These are phyloP conservation scores for Peromyscus attwateri DNA, from an alignment of 2,797 vertebrate species.

Conservation along the genomic window DNA sequence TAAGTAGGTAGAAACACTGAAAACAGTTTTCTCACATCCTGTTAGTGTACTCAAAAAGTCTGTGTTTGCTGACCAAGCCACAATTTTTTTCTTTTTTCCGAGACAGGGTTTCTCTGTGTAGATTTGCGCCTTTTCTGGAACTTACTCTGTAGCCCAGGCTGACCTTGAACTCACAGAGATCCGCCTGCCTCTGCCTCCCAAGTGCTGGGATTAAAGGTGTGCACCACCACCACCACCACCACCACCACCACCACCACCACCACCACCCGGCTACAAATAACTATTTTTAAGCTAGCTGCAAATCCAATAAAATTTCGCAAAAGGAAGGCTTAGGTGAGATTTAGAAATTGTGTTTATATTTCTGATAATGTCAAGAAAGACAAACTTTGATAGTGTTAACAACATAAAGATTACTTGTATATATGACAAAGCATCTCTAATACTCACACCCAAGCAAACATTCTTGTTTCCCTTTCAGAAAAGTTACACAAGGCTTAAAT, in stretches of 20 bases:
- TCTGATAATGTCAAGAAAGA: background rate
- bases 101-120: too few species aligned
- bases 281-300: background rate
- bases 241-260: too few species aligned
- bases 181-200: too few species aligned
- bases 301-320: slow-evolving; percentile 39
- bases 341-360: slow-evolving; percentile 28
- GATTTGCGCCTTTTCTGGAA: too few species aligned
- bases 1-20: background rate
- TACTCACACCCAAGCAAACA: background rate
- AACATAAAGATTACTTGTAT: background rate
- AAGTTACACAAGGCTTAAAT: background rate
- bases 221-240: too few species aligned
- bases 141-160: too few species aligned
- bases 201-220: too few species aligned
- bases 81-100: too few species aligned
- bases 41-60: slow-evolving; percentile 38
- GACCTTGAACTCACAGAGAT: too few species aligned
- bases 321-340: slow-evolving; percentile 19
- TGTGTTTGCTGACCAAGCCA: background rate
- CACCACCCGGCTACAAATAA: background rate
- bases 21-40: background rate
- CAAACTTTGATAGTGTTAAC: background rate
- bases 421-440: background rate
- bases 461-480: background rate